phyloP scores from a whole-genome alignment of 2,888 invertebrate species.

The Limnephilus marmoratus region DNA sequence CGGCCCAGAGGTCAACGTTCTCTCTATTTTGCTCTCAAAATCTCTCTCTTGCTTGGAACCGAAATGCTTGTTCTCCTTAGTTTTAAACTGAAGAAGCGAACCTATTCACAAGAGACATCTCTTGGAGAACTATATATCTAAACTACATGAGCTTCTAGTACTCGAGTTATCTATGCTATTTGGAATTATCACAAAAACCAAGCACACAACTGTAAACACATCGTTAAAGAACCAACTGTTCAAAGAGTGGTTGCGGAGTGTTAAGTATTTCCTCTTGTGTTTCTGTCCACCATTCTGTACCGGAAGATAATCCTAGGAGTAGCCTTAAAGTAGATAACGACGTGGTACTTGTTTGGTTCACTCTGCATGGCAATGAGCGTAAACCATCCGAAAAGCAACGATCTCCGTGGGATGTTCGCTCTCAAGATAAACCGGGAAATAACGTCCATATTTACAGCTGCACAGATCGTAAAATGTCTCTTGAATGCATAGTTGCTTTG shows the following conservation, averaged over 20 bases:
- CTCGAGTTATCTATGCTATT: too few species aligned
- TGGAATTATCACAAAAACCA: too few species aligned
- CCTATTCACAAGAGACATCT: too few species aligned
- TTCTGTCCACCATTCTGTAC: not conserved
- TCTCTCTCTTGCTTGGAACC: too few species aligned
- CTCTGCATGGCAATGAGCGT: not conserved
- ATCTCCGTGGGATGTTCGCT: not conserved
- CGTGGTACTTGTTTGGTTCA: not conserved
- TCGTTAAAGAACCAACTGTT: not conserved
- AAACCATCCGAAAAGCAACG: not conserved
- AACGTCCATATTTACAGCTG: not conserved
- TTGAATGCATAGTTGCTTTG: constrained; percentile 2
- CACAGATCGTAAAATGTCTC: not conserved
- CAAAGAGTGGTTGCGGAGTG: not conserved
- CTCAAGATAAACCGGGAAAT: not conserved
- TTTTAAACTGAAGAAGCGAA: too few species aligned
- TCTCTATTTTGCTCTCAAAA: too few species aligned
- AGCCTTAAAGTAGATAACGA: not conserved
- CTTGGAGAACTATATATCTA: too few species aligned
- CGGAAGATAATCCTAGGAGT: not conserved
- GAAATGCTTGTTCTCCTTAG: too few species aligned
- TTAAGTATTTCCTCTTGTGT: not conserved
- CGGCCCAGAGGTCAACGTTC: too few species aligned
- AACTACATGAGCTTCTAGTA: too few species aligned
- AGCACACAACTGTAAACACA: not conserved